Conservation (phyloP, 2,888 invertebrate genomes). For the Xylota sylvarum region DNA sequence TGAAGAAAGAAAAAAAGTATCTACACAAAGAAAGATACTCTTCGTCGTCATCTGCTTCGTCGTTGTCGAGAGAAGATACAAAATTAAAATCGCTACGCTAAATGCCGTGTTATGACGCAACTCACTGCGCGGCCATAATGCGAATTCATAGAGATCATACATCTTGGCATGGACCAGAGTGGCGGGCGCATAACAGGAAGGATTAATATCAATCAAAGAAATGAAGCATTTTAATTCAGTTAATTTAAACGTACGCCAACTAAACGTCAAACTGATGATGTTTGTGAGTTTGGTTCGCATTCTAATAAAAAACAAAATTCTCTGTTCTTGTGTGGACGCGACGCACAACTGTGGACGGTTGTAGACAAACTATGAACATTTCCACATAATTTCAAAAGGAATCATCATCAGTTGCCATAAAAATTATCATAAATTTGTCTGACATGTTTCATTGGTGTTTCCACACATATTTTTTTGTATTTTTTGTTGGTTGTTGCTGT, state of each 20-base stretch:
- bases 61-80: not conserved
- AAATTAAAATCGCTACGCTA: conserved; percentile 14
- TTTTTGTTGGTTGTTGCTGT: conserved; percentile 6
- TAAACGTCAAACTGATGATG: conserved; percentile 34
- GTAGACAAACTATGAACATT: conserved; percentile 36
- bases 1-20: not conserved
- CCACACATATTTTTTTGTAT: too few species aligned
- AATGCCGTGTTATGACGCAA: conserved; percentile 42
- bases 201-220: conserved; percentile 68
- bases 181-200: conserved; percentile 31
- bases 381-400: conserved; percentile 23
- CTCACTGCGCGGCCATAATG: conserved; percentile 6
- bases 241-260: conserved; percentile 51
- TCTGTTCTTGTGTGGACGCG: not conserved
- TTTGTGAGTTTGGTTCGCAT: conserved; percentile 8
- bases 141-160: conserved; percentile 44
- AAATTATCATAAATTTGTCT: conserved; percentile 54
- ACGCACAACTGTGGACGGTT: not conserved
- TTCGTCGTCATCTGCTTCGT: conserved; percentile 5
- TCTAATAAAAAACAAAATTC: conserved; percentile 17
- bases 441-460: conserved; percentile 38
- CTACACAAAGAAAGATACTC: conserved; percentile 41
- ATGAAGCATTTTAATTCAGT: conserved; percentile 57
- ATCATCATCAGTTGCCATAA: conserved; percentile 37
- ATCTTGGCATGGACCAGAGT: not conserved